phyloP scores from a whole-genome alignment of 1,140 invertebrate genomes.

The Eulimnadia texana region DNA sequence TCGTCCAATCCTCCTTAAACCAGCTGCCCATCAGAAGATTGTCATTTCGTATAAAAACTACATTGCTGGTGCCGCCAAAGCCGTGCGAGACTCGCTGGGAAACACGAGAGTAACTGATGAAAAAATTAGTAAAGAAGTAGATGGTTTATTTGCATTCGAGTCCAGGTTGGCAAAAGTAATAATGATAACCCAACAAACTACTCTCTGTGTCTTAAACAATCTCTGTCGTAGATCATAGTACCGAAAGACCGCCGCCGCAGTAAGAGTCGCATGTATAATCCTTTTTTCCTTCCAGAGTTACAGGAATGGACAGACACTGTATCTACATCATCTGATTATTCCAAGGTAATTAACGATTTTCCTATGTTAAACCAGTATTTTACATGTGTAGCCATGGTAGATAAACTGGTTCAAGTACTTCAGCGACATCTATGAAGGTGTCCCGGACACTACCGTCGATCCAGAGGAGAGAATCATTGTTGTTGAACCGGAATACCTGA shows the following conservation, averaged over 20 bases:
- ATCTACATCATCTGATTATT: conserved; percentile 6
- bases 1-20: conserved; percentile 12
- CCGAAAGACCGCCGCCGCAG: conserved; percentile 35
- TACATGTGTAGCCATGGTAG: too few species aligned
- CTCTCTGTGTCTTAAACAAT: too few species aligned
- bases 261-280: conserved; percentile 38
- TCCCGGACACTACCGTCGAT: conserved; percentile 20
- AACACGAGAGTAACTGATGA: not conserved
- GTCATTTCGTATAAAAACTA: conserved; percentile 9
- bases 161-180: conserved; percentile 32
- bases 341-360: too few species aligned
- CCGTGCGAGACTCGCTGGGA: not conserved
- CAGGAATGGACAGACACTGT: conserved; percentile 26
- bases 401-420: conserved; percentile 31
- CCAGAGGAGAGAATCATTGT: conserved; percentile 30
- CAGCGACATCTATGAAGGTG: conserved; percentile 25
- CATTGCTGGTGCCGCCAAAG: conserved; percentile 15
- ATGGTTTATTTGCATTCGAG: conserved; percentile 32
- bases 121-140: conserved; percentile 22
- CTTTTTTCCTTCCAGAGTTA: conserved; percentile 35
- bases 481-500: conserved; percentile 32
- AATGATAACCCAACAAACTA: not conserved
- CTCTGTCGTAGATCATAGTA: conserved; percentile 32
- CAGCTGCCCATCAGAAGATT: conserved; percentile 2
- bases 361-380: too few species aligned